Evolutionary conservation across 1,140 invertebrate species (phyloP), one percentile per base, ranked within the genome.

Genomic region (Drosophila setifemur): DNA sequence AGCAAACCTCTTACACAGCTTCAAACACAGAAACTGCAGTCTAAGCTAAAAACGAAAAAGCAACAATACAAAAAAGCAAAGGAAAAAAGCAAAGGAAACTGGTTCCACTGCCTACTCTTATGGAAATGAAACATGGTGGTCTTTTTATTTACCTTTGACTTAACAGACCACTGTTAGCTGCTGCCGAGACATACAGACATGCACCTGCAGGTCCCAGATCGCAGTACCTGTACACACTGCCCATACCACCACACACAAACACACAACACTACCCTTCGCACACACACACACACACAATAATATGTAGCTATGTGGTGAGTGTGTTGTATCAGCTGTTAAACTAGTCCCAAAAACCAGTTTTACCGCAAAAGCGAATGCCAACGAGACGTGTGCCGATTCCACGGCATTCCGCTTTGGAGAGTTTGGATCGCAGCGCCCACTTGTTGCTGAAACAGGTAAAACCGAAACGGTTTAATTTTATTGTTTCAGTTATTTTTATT

Each of bases 71-170:
- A 29, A 52, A 52, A 52, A 18, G 11, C 16, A 40, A 37, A 37
- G 11, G 12, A 29, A 70, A 53, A 43, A 47, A 42, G 63, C 19
- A 64, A 57, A 74, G 73, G 47, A 70, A 79, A 82, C 78, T 66
- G 73, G 78, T 82, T 82, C 37, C 57, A 18, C 12, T 29, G 39
- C 48, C 58, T 47, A 57, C 57, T 58, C 61, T 73, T 60, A 61
- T 75, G 73, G 69, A 81, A 81, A 66, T 63, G 73, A 60, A 82
- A 82, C 77, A 83, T 77, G 77, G 79, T 83, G 67, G 55, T 76
- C 78, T 75, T 64, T 72, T 67, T 66, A 82, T 58, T 55, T 57
- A 61, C 58, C 73, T 81, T 83, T 63, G 63, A 39, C 29, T 64
- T 85, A 82, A 85, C 78, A 82, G 68, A 21, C 37, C 35, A 3